Base-by-base conservation (phyloP, 2,888 invertebrate species). In the Spicauda simplicius region DNA sequence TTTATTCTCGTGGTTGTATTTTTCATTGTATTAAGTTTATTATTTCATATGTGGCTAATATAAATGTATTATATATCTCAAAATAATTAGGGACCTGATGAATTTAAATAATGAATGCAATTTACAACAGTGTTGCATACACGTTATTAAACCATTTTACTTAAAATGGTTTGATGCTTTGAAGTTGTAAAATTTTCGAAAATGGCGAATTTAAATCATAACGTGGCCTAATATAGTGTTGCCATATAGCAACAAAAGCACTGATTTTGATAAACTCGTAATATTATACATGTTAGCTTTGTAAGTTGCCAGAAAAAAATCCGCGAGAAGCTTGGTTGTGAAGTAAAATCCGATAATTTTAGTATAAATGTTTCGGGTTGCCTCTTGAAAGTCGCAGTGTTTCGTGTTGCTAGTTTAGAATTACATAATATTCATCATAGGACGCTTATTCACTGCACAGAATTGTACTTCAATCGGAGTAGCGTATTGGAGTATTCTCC, bases 181-280 rank as follows among this genome's bases (percentile, higher is more conserved):
- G 3, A 41, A 41, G 10, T 33, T 33, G 33, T 33, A 5, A 41
- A 12, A 41, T 12, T 14, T 14, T 2, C 14, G 4, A 14, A n/a
- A 52, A 56, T 45, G 12, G 19, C 41, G 45, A 33, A 65, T 41
- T 65, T 48, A 45, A 25, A n/a, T n/a, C 45, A 14, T 56, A 18
- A 65, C 37, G 53, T 58, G 59, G 25, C 53, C 52, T 59, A n/a
- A n/a, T n/a, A 41, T 58, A 52, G 30, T 45, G 53, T 65, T 65
- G 58, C 58, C 45, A 30, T 53, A 7, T 10, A n/a, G 58, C 58
- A 41, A 64, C 41, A 59, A 57, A 64, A 25, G 65, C 16, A 65
- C 65, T 65, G 65, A 65, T 65, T 65, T 65, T 59, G 50, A 37
- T 50, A 14, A 41, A 64, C 58, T 58, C 20, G 52, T 58, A 58